A percentile compares a stretch with the other conserved stretches of the same genome.
These are phyloP conservation scores for Cyprinella venusta DNA, from an alignment of 2,797 vertebrate species.

Conservation along the genomic window DNA sequence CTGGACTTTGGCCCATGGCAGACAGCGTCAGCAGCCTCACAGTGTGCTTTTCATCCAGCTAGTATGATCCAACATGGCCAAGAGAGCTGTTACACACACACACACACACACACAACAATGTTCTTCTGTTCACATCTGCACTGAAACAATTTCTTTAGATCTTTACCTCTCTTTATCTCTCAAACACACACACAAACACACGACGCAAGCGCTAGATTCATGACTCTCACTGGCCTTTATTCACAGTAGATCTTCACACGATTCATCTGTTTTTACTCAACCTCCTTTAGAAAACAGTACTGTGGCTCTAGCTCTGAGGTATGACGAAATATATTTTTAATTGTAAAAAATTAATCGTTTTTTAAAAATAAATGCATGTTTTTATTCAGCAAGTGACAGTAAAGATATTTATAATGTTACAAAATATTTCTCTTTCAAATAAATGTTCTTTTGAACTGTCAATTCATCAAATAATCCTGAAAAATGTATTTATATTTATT, in stretches of 20 bases:
- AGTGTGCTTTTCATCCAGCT: conserved; percentile 44
- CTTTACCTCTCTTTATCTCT: conserved; percentile 58
- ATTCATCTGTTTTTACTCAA: conserved; percentile 28
- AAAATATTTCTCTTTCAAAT: background rate
- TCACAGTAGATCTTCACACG: conserved; percentile 26
- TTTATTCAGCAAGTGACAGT: background rate
- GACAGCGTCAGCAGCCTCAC: conserved; percentile 39
- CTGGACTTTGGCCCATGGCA: conserved; percentile 41
- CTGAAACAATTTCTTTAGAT: conserved; percentile 63
- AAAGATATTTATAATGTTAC: conserved; percentile 1
- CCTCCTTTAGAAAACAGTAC: background rate
- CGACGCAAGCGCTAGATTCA: background rate
- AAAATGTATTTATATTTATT: no score
- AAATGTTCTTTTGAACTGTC: background rate
- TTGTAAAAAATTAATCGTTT: background rate
- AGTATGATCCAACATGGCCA: conserved; percentile 36
- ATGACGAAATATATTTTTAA: background rate
- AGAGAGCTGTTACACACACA: conserved; percentile 43
- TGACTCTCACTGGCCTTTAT: background rate
- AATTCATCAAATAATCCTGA: background rate
- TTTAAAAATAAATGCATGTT: background rate
- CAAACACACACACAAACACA: conserved; percentile 38
- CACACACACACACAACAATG: conserved; percentile 59
- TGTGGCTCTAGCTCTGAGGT: background rate
- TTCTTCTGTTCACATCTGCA: conserved; percentile 75